phyloP scores from a whole-genome alignment of 2,888 invertebrate genomes.

The Eumerus sabulonum region DNA sequence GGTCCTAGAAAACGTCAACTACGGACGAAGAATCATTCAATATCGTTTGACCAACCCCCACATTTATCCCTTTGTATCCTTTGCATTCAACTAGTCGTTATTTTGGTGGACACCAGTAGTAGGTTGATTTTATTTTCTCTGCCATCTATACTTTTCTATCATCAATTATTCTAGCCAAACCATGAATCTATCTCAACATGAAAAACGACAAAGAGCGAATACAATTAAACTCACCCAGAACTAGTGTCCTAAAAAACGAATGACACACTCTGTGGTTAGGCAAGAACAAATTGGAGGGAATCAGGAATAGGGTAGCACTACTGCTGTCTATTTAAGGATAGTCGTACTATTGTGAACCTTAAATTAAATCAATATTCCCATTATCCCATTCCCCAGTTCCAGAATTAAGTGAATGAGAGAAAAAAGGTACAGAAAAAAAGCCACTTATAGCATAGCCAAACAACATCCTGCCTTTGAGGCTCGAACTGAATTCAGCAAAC shows the following conservation, averaged over 20 bases:
- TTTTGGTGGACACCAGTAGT: constrained; percentile 9
- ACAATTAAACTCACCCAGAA: constrained; percentile 1
- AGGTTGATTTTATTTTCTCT: no score
- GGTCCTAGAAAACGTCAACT: no score
- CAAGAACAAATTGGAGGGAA: neutral
- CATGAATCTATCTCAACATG: constrained; percentile 42
- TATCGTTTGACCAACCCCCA: no score
- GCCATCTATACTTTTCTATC: neutral
- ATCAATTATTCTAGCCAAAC: constrained; percentile 58
- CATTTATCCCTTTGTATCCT: neutral
- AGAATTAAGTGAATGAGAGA: neutral
- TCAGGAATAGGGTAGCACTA: constrained; percentile 32
- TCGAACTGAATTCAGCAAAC: constrained; percentile 43
- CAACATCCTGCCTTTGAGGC: neutral
- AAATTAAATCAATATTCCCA: constrained; percentile 61
- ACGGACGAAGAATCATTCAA: no score
- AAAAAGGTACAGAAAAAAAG: neutral
- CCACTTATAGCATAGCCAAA: no score
- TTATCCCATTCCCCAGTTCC: constrained; percentile 22
- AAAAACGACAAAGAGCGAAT: neutral
- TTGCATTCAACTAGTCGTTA: constrained; percentile 38
- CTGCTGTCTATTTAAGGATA: constrained; percentile 36
- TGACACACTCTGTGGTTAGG: neutral
- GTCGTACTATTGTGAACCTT: constrained; percentile 48
- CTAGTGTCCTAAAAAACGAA: neutral